These are phyloP conservation scores for Anthonomus grandis DNA, from an alignment of 1,140 invertebrate species.

Conservation along the genomic window DNA sequence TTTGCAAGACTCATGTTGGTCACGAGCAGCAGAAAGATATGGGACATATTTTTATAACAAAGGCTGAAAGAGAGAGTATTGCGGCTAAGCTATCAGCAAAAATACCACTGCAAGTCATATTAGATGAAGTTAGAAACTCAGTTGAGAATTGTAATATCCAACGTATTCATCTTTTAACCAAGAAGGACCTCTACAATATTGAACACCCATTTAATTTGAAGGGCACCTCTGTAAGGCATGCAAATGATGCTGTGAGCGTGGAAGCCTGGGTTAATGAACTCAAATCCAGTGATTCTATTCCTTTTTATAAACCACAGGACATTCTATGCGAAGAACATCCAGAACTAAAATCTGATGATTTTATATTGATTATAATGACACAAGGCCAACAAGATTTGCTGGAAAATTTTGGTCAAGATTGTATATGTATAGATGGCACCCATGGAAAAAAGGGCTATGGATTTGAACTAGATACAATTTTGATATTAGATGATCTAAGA, in stretches of 20 bases:
- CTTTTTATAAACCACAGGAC: slow-evolving; percentile 25
- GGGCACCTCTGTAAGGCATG: slow-evolving; percentile 4
- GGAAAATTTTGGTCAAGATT: slow-evolving; percentile 6
- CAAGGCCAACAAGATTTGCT: neutral
- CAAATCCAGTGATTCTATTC: slow-evolving; percentile 10
- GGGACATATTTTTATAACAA: neutral
- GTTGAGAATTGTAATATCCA: neutral
- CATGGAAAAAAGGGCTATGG: slow-evolving; percentile 20
- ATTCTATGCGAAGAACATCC: slow-evolving; percentile 9
- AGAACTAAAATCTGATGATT: slow-evolving; percentile 22
- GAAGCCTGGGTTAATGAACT: slow-evolving; percentile 12
- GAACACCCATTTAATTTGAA: slow-evolving; percentile 6
- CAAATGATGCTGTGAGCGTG: slow-evolving; percentile 6
- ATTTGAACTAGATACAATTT: slow-evolving; percentile 18
- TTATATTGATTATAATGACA: slow-evolving; percentile 27
- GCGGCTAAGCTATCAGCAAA: neutral
- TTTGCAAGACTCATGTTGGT: slow-evolving; percentile 2
- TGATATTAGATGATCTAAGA: slow-evolving; percentile 19
- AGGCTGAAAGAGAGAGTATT: slow-evolving; percentile 1
- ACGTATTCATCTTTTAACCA: slow-evolving; percentile 2
- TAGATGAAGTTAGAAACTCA: slow-evolving; percentile 5
- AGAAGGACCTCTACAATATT: slow-evolving; percentile 10
- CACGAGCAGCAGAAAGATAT: neutral
- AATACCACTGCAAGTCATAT: slow-evolving; percentile 2
- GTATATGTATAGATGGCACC: slow-evolving; percentile 24